Percentiles rank a stretch among this genome's conserved stretches.
phyloP scores from a whole-genome alignment of 1,140 invertebrate genomes.

The Heliconius hewitsoni region DNA sequence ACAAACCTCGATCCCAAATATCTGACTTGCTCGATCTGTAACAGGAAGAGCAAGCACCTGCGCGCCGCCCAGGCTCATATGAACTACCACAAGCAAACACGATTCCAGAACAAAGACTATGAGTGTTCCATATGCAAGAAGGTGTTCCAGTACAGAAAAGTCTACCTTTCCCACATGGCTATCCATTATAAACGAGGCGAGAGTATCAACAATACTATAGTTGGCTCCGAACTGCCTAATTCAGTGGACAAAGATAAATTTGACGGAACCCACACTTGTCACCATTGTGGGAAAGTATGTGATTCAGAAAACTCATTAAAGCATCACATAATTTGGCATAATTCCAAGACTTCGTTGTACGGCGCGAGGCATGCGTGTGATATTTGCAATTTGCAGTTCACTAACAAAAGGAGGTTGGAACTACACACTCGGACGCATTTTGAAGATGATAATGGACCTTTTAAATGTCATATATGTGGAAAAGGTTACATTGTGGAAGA shows the following conservation, averaged over 20 bases:
- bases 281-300: conserved; percentile 72
- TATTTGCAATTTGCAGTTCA: conserved; percentile 70
- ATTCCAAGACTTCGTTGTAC: conserved; percentile 63
- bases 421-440: conserved; percentile 70
- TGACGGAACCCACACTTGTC: conserved; percentile 66
- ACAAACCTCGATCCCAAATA: conserved; percentile 65
- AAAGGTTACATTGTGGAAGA: conserved; percentile 70
- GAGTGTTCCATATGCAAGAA: conserved; percentile 76
- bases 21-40: conserved; percentile 72
- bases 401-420: conserved; percentile 66
- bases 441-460: conserved; percentile 69
- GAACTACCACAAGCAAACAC: conserved; percentile 77
- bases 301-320: conserved; percentile 71
- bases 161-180: conserved; percentile 74
- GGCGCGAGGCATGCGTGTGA: conserved; percentile 67
- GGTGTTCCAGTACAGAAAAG: conserved; percentile 68
- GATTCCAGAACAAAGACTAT: conserved; percentile 73
- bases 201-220: conserved; percentile 60
- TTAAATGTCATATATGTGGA: conserved; percentile 71
- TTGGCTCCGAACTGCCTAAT: conserved; percentile 51
- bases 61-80: conserved; percentile 75
- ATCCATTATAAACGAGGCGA: conserved; percentile 73
- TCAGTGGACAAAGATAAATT: conserved; percentile 44
- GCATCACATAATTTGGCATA: conserved; percentile 73
- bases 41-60: conserved; percentile 71